Evolutionary conservation across 1,140 invertebrate species (phyloP).

Genomic region (Hermatobates lingyangjiaoensis): DNA sequence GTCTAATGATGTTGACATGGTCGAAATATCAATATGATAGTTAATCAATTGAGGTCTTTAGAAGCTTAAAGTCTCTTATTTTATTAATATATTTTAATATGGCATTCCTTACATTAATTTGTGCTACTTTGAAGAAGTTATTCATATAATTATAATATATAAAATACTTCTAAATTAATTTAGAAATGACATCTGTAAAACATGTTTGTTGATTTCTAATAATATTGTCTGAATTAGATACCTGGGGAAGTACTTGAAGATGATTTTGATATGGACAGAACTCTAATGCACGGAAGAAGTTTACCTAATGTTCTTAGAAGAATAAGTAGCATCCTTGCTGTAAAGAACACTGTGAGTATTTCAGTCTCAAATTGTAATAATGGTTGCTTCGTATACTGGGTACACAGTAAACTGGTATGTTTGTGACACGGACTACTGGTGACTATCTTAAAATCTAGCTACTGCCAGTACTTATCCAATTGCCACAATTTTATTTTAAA

Average conservation of each 20-base stretch:
- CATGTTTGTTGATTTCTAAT: not conserved
- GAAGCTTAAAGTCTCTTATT: no score
- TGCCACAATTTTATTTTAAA: not conserved
- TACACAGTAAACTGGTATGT: not conserved
- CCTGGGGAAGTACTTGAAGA: not conserved
- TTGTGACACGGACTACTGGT: not conserved
- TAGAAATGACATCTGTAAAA: not conserved
- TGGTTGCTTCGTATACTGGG: not conserved
- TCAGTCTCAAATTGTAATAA: not conserved
- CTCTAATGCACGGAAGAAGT: conserved; percentile 35
- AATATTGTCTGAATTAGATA: not conserved
- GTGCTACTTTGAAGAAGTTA: not conserved
- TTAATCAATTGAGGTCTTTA: no score
- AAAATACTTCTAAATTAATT: no score
- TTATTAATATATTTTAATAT: no score
- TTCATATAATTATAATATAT: not conserved
- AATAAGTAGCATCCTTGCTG: conserved; percentile 55
- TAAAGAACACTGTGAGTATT: conserved; percentile 46
- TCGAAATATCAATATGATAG: no score
- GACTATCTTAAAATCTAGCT: not conserved
- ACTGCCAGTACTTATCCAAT: not conserved
- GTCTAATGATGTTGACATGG: no score
- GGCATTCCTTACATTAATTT: not conserved
- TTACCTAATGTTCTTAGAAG: conserved; percentile 58
- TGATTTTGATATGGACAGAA: not conserved